Evolutionary conservation across 1,140 invertebrate genomes (phyloP), one percentile per base, ranked within the genome.

Genomic region (Conus betulinus): DNA sequence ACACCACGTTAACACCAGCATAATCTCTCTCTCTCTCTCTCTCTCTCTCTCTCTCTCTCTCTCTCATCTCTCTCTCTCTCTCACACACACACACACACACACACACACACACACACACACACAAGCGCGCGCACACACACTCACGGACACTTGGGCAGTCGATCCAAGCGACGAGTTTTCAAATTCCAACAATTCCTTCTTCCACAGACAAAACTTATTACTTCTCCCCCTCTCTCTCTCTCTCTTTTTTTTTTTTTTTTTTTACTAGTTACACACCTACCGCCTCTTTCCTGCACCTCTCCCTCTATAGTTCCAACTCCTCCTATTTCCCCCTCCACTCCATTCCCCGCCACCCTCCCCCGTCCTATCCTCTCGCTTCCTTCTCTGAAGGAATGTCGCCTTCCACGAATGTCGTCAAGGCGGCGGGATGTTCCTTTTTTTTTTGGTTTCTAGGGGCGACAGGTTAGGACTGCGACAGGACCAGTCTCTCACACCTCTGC

Each of bases 261-360:
- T 39, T n/a, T 67, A 1, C 25, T 60, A 1, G 39, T 17, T 7
- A 57, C 52, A 8, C 71, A 13, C 27, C 83, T 23, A 8, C n/a
- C 53, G 23, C 27, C 15, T 63, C 23, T 25, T 84, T 25, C 15
- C 23, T 63, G 53, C 60, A 13, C 15, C 27, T 63, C 53, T 74
- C 55, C 63, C 55, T 63, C 63, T n/a, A 27, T 25, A n/a, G 7
- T 52, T 67, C 20, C 13, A n/a, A 39, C 17, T 23, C 71, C 17
- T 25, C 60, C 67, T 20, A n/a, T 51, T 13, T 55, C 15, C 51
- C 85, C 78, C 74, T 53, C 51, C n/a, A 7, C 67, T 67, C 85
- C 25, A 20, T 76, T 71, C 71, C 85, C 27, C 85, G 8, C 85
- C 52, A 15, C 85, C 85, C 55, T 39, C 52, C 67, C 39, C 63